Evolutionary conservation across 2,888 invertebrate genomes (phyloP).

Genomic region (Athalia rosae): DNA sequence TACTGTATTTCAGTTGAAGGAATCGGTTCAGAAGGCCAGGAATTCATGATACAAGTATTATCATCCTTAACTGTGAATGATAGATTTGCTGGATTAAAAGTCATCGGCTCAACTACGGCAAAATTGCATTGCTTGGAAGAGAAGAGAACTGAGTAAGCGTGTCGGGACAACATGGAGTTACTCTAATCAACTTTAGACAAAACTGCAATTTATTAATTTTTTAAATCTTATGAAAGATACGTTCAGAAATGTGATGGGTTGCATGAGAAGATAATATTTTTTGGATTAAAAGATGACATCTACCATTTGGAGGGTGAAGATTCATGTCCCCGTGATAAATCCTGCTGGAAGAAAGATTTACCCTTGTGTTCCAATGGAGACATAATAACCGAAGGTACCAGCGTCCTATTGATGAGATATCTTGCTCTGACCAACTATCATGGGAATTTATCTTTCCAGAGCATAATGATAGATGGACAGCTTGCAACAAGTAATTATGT

Average conservation of each 20-base stretch:
- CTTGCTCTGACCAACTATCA: conserved; percentile 76
- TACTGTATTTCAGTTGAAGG: conserved; percentile 69
- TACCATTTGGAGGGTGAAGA: conserved; percentile 77
- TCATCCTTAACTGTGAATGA: conserved; percentile 78
- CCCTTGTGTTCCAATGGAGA: conserved; percentile 74
- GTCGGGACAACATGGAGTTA: conserved; percentile 39
- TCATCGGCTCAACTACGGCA: conserved; percentile 78
- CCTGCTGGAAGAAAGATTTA: conserved; percentile 75
- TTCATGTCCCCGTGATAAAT: conserved; percentile 73
- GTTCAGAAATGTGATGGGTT: conserved; percentile 72
- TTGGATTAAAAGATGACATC: conserved; percentile 76
- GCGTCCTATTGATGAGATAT: conserved; percentile 78
- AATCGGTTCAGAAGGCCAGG: conserved; percentile 74
- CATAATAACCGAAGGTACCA: conserved; percentile 79
- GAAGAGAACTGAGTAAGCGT: conserved; percentile 77
- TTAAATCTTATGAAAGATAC: conserved; percentile 66
- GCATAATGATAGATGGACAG: conserved; percentile 78
- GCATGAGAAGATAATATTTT: conserved; percentile 76
- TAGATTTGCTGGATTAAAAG: conserved; percentile 77
- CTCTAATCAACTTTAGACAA: background rate
- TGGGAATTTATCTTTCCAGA: conserved; percentile 77
- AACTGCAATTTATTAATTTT: background rate
- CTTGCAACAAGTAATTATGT: conserved; percentile 79
- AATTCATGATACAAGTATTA: conserved; percentile 78
- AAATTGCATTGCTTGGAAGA: conserved; percentile 81